These are phyloP conservation scores for Pterocles gutturalis DNA, from an alignment of 2,113 vertebrate genomes.

Conservation along the genomic window DNA sequence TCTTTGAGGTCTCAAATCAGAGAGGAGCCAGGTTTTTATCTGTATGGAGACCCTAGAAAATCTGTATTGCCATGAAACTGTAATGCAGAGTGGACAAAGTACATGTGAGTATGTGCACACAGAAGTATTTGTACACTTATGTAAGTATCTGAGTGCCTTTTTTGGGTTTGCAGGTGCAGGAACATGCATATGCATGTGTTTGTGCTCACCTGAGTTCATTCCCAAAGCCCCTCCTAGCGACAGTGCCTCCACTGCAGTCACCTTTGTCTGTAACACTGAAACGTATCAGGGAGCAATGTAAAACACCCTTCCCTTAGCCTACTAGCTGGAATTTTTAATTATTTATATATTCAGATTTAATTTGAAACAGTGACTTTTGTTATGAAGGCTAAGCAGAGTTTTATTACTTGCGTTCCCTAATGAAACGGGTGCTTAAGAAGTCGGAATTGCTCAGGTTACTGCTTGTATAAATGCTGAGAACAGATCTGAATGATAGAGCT, in stretches of 20 bases:
- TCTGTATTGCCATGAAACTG: not conserved
- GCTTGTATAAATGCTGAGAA: not conserved
- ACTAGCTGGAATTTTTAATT: not conserved
- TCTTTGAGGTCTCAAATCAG: not conserved
- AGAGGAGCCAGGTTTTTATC: not conserved
- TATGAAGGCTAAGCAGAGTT: not conserved
- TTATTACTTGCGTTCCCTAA: conserved; percentile 14
- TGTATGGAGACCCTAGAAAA: not conserved
- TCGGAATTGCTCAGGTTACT: conserved; percentile 49
- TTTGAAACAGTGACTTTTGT: not conserved
- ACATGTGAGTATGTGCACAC: not conserved
- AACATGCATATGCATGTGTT: fast-evolving
- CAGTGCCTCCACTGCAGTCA: not conserved
- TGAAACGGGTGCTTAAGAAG: conserved; percentile 43
- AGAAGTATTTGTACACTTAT: not conserved
- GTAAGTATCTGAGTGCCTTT: not conserved
- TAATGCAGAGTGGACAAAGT: not conserved
- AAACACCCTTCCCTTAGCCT: not conserved
- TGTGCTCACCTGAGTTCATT: not conserved
- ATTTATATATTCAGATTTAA: conserved; percentile 15
- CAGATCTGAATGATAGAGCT: not conserved
- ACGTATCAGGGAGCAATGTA: not conserved
- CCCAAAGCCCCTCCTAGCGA: not conserved
- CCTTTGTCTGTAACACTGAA: not conserved
- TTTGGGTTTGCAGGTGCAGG: not conserved